phyloP scores from a whole-genome alignment of 2,888 invertebrate genomes.

The Drosophila helvetica region DNA sequence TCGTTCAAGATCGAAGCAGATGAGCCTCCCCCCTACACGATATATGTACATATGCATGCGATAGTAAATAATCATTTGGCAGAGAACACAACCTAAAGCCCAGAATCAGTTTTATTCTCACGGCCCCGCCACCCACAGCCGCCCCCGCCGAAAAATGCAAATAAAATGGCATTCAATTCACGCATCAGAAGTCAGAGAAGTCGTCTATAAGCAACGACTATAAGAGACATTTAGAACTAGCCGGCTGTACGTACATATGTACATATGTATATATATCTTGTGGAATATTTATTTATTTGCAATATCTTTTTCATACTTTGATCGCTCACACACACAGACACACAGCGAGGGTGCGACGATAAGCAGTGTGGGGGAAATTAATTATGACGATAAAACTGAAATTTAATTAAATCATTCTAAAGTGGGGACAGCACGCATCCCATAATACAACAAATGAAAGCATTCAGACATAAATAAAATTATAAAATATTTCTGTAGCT shows the following conservation, averaged over 20 bases:
- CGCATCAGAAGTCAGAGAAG: conserved; percentile 59
- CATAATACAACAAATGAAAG: neutral
- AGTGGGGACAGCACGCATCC: conserved; percentile 11
- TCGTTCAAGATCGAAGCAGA: conserved; percentile 22
- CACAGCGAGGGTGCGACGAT: conserved; percentile 31
- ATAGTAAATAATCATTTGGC: conserved; percentile 8
- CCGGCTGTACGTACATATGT: conserved; percentile 5
- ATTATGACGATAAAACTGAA: conserved; percentile 55
- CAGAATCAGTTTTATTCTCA: conserved; percentile 48
- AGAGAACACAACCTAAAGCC: conserved; percentile 40
- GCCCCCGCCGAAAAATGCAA: conserved; percentile 17
- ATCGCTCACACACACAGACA: conserved; percentile 14
- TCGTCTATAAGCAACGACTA: conserved; percentile 8
- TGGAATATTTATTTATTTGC: neutral
- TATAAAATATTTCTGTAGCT: conserved; percentile 20
- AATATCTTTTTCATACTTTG: conserved; percentile 31
- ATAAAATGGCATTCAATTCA: conserved; percentile 58
- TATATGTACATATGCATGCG: too few species aligned
- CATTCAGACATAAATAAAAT: conserved; percentile 22
- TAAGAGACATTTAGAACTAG: conserved; percentile 13
- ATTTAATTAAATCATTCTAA: conserved; percentile 63
- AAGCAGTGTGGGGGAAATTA: conserved; percentile 38
- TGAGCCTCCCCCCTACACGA: neutral
- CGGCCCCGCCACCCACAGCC: conserved; percentile 18
- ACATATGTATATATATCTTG: conserved; percentile 1